Base-by-base conservation (phyloP, 2,888 invertebrate genomes). In the Melipona bicolor region DNA sequence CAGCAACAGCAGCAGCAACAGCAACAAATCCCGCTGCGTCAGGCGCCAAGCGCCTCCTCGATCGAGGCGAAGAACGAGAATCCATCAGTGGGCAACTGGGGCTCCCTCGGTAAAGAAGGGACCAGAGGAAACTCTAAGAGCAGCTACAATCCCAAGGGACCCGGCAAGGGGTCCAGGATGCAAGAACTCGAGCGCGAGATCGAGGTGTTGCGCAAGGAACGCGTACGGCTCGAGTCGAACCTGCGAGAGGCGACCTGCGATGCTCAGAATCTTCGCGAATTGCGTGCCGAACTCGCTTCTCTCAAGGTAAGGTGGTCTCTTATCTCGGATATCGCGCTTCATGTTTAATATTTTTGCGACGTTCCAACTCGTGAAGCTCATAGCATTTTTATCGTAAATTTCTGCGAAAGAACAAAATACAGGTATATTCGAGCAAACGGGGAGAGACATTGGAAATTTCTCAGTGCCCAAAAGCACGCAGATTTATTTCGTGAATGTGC, bases 151-250 rank as follows among this genome's bases (percentile, higher is more conserved):
- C 56, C 93, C 91, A 88, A 91, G 85, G 84, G 90, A 85, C 80
- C 90, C 90, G 83, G 88, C 85, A 85, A 89, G 90, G 88, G 86
- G 67, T 82, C 84, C 87, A 96, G 96, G 81, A 95, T 95, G 91
- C 95, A 96, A 86, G 96, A 96, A 94, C 95, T 97, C 91, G 97
- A 97, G 83, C 96, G 96, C 74, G 97, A 97, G 92, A 95, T 97
- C 81, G 96, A 96, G 85, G 95, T 96, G 88, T 95, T 97, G 78
- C 95, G 96, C 89, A 96, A 95, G 79, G 97, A 97, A 94, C 96
- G 97, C 89, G 95, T 96, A 62, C 96, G 96, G 89, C 94, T 97
- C 90, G 97, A 97, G 96, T 97, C 97, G 91, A 92, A 88, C 32
- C 88, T 93, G 2, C 89, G 90, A 5, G 94, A 93, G 59, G 90